Evolutionary conservation across 2,113 vertebrate species (phyloP).

Genomic region (Riparia riparia): DNA sequence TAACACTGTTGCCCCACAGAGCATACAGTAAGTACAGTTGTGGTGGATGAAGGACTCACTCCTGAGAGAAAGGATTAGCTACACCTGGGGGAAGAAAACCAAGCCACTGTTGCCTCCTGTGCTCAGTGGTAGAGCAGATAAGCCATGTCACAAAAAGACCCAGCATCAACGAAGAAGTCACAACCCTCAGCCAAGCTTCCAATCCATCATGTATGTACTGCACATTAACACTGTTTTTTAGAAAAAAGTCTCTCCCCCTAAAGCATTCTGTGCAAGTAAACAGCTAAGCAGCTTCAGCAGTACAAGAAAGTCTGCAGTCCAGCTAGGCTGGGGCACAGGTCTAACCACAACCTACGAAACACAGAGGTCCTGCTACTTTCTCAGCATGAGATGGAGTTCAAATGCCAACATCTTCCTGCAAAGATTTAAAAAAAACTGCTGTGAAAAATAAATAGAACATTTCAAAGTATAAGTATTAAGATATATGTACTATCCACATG

Average conservation of each 20-base stretch:
- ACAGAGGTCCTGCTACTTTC: not conserved
- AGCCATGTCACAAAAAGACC: not conserved
- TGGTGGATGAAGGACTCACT: not conserved
- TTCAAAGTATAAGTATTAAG: not conserved
- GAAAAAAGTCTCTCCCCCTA: not conserved
- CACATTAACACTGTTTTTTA: not conserved
- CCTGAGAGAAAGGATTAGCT: not conserved
- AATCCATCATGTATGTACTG: not conserved
- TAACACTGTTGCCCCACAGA: not conserved
- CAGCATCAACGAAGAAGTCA: not conserved
- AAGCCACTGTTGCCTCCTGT: not conserved
- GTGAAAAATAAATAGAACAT: not conserved
- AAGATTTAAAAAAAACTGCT: not conserved
- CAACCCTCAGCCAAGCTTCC: not conserved
- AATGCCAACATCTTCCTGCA: not conserved
- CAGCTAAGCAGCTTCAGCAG: not conserved
- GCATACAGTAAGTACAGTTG: not conserved
- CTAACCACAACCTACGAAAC: not conserved
- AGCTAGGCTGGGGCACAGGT: not conserved
- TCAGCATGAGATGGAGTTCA: not conserved
- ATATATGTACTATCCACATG: fast-evolving
- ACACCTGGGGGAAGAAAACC: fast-evolving
- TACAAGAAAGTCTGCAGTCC: not conserved
- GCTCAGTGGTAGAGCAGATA: not conserved
- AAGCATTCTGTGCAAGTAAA: not conserved